Evolutionary conservation across 2,888 invertebrate genomes (phyloP).

Genomic region (Hirtodrosophila trivittata): DNA sequence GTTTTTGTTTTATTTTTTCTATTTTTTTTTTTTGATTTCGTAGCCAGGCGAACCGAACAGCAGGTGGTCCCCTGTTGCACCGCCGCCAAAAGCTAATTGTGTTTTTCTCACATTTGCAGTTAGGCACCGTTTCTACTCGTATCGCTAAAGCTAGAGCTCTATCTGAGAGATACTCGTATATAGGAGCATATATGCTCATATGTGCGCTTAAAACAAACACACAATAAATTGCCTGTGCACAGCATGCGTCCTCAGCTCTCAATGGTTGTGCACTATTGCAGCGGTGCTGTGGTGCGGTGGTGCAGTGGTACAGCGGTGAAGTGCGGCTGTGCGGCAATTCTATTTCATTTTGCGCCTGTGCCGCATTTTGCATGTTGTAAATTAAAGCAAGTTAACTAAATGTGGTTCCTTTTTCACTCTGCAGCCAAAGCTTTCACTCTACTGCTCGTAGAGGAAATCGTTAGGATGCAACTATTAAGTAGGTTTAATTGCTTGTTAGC

Average conservation of each 20-base stretch:
- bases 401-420: conserved; percentile 46
- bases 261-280: conserved; percentile 21
- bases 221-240: conserved; percentile 76
- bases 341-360: conserved; percentile 62
- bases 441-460: conserved; percentile 51
- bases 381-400: conserved; percentile 67
- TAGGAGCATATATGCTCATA: conserved; percentile 51
- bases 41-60: conserved; percentile 57
- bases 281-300: conserved; percentile 12
- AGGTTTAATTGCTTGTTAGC: conserved; percentile 60
- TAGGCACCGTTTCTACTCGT: conserved; percentile 48
- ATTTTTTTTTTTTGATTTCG: conserved; percentile 48
- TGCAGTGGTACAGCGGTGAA: conserved; percentile 19
- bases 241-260: conserved; percentile 61
- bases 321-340: conserved; percentile 41
- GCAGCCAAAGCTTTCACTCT: conserved; percentile 48
- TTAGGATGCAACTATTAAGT: conserved; percentile 63
- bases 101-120: conserved; percentile 80
- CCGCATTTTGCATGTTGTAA: conserved; percentile 73
- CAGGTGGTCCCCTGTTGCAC: conserved; percentile 69
- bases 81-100: conserved; percentile 79
- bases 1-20: conserved; percentile 2
- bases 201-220: conserved; percentile 75
- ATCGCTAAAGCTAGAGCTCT: conserved; percentile 30
- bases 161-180: conserved; percentile 52